Percentiles rank a stretch among this genome's conserved stretches.
These are phyloP conservation scores for Amazona ochrocephala DNA, from an alignment of 2,797 vertebrate genomes.

Conservation along the genomic window DNA sequence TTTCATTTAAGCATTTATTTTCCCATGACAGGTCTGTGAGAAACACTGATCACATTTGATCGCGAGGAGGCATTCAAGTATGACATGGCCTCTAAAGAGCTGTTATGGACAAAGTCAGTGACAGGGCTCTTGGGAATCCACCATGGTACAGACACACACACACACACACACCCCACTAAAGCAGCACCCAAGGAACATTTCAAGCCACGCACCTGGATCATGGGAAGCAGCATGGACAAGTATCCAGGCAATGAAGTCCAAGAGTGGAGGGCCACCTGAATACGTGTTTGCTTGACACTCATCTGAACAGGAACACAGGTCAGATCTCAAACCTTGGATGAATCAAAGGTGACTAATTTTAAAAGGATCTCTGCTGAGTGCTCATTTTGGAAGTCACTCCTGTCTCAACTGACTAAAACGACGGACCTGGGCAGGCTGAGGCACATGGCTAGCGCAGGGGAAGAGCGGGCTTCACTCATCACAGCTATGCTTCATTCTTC, in stretches of 20 bases:
- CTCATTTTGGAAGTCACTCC: neutral
- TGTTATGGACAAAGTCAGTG: neutral
- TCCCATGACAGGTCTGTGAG: neutral
- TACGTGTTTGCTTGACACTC: accelerated
- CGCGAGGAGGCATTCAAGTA: neutral
- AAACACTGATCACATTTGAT: neutral
- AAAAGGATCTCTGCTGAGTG: neutral
- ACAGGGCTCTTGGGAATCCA: accelerated
- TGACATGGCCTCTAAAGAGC: neutral
- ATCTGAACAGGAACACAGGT: neutral
- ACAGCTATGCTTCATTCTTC: neutral
- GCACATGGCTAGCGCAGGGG: neutral
- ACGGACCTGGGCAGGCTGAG: neutral
- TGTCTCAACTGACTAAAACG: neutral
- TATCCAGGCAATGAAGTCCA: neutral
- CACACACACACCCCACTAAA: neutral
- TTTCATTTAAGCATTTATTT: neutral
- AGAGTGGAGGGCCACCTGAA: neutral
- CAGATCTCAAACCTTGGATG: neutral
- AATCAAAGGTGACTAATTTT: neutral
- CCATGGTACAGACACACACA: neutral
- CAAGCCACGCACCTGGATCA: accelerated
- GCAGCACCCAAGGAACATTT: neutral
- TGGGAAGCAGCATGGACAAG: accelerated
- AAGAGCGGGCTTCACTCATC: neutral